Percentiles rank a stretch among this genome's conserved stretches.
Evolutionary conservation across 1,140 invertebrate species (phyloP).

Genomic region (Parapsyche elsis): DNA sequence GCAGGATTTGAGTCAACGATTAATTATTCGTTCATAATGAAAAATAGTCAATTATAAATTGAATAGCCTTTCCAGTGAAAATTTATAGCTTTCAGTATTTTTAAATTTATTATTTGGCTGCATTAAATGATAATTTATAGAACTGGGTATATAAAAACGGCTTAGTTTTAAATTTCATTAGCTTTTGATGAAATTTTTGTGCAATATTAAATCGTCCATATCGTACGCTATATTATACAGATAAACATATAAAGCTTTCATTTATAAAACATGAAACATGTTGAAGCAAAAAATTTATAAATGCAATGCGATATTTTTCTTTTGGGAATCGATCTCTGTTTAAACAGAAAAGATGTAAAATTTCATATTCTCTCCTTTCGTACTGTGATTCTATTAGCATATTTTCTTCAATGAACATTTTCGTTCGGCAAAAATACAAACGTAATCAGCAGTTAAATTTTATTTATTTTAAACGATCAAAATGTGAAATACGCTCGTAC

Average conservation of each 20-base stretch:
- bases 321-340: background rate
- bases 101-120: background rate
- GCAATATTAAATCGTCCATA: no score
- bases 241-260: no score
- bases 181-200: no score
- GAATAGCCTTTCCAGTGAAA: background rate
- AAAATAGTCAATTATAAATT: background rate
- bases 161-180: no score
- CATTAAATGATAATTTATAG: no score
- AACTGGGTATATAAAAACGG: no score
- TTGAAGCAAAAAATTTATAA: no score
- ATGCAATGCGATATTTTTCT: no score
- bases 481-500: no score
- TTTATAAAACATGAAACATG: no score
- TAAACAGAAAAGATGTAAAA: background rate
- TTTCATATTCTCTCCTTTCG: background rate
- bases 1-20: no score
- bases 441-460: conserved; percentile 6
- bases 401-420: background rate
- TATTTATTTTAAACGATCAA: background rate
- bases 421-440: background rate
- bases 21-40: background rate
- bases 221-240: no score
- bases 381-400: background rate
- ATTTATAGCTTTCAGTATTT: background rate